Base-by-base conservation (phyloP, 2,113 vertebrate genomes). In the Osmerus eperlanus region DNA sequence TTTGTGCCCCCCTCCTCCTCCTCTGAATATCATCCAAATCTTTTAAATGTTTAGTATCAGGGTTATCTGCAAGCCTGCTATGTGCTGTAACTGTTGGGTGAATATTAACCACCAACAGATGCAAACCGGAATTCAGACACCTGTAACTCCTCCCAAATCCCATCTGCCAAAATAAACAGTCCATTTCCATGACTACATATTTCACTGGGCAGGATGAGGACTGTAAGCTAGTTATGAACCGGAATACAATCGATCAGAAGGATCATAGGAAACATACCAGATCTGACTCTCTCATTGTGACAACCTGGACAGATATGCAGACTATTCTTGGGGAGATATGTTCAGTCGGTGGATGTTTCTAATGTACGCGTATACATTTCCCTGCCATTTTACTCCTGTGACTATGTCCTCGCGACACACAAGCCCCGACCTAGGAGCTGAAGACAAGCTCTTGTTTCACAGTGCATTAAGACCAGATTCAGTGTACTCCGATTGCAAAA, bases 381-480 rank as follows among this genome's bases (percentile, higher is more conserved):
- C 87, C 87, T 89, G 84, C 81, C 80, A 78, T 76, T 81, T 72
- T 81, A 64, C 4, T 21, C 84, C 79, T 78, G 72, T 86, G 76
- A 75, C 68, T 15, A 81, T 80, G 81, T 72, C 70, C 62, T 79
- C 78, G 83, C 74, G 80, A 81, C 81, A 81, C 81, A 77, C 65
- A 71, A 77, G 84, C 83, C 85, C 79, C 83, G 84, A 87, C 62
- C 87, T 86, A 81, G 62, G 11, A 84, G 88, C 86, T 83, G 73
- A 75, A 68, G 78, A 81, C 78, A 85, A 77, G 82, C 83, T 87
- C 88, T 89, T 79, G 83, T 88, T 92, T 92, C 92, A 92, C 91
- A 93, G 92, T 93, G 92, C 91, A 92, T 92, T 91, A 93, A 92
- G 89, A 92, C 88, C 80, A 90, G 89, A 89, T 91, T 91, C 92